These are phyloP conservation scores for Nomada hirtipes DNA, from an alignment of 2,888 invertebrate genomes.

Conservation along the genomic window DNA sequence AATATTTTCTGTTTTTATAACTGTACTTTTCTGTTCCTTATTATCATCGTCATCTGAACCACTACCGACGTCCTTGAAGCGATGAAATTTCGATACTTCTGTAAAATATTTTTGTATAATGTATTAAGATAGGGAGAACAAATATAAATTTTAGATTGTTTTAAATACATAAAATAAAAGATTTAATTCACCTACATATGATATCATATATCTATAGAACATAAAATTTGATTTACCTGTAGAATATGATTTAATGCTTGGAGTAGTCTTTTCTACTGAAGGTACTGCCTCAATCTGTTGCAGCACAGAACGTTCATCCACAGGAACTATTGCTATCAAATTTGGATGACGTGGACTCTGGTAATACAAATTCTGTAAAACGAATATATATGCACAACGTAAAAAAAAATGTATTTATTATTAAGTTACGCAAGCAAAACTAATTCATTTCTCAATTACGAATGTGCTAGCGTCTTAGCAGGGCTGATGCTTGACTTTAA, in stretches of 20 bases:
- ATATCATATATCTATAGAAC: not conserved
- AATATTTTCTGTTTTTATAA: conserved; percentile 29
- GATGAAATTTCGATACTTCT: conserved; percentile 85
- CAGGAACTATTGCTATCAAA: conserved; percentile 85
- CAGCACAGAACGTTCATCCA: conserved; percentile 77
- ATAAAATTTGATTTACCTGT: conserved; percentile 48
- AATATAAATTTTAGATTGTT: not conserved
- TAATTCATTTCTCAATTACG: too few relatives aligned
- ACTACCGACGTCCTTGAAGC: conserved; percentile 84
- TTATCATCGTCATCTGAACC: conserved; percentile 82
- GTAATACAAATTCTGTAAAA: conserved; percentile 76
- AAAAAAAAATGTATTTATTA: not conserved
- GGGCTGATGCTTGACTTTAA: too few relatives aligned
- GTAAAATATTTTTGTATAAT: conserved; percentile 39
- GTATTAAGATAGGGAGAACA: not conserved
- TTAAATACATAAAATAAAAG: not conserved
- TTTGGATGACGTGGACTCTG: conserved; percentile 83
- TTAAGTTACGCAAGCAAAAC: not conserved
- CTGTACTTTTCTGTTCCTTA: conserved; percentile 63
- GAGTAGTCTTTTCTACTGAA: conserved; percentile 55
- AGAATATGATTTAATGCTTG: conserved; percentile 41
- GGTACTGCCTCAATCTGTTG: conserved; percentile 58
- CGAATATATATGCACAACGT: not conserved
- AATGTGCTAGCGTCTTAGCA: too few relatives aligned
- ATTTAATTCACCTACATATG: not conserved